A percentile compares a stretch with the other conserved stretches of the same genome.
These are phyloP conservation scores for Drosophila littoralis DNA, from an alignment of 1,140 invertebrate species.

Conservation along the genomic window DNA sequence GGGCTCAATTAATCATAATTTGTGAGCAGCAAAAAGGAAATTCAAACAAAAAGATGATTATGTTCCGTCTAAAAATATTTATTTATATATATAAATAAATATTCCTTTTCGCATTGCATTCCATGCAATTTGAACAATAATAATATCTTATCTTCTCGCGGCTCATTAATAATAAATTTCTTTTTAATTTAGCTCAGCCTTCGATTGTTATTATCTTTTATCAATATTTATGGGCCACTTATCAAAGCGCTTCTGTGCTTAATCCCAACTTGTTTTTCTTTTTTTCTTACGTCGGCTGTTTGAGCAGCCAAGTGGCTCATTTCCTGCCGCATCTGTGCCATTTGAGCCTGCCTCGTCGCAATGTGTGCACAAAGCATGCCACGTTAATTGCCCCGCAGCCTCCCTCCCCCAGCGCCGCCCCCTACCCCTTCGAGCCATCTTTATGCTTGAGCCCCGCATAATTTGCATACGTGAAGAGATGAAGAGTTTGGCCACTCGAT, in stretches of 20 bases:
- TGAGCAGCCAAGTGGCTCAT: conserved; percentile 1
- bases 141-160: background rate
- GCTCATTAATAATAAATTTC: background rate
- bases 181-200: background rate
- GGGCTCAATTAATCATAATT: too few relatives aligned
- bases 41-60: too few relatives aligned
- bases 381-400: conserved; percentile 3
- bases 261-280: conserved; percentile 10
- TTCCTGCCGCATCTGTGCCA: conserved; percentile 1
- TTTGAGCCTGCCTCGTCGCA: background rate
- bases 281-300: background rate
- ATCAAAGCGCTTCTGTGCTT: conserved; percentile 8
- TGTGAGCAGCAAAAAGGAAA: too few relatives aligned
- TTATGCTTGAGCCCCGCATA: background rate
- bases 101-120: too few relatives aligned
- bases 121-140: too few relatives aligned
- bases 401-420: too few relatives aligned
- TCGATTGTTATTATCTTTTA: conserved; percentile 7
- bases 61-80: too few relatives aligned
- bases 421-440: background rate
- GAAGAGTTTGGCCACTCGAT: conserved; percentile 32
- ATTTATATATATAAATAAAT: too few relatives aligned
- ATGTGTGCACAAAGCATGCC: conserved; percentile 13
- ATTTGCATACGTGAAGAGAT: conserved; percentile 46
- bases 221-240: conserved; percentile 9